Conservation (phyloP, 2,113 vertebrate species). For the Neodon shergylaensis region DNA sequence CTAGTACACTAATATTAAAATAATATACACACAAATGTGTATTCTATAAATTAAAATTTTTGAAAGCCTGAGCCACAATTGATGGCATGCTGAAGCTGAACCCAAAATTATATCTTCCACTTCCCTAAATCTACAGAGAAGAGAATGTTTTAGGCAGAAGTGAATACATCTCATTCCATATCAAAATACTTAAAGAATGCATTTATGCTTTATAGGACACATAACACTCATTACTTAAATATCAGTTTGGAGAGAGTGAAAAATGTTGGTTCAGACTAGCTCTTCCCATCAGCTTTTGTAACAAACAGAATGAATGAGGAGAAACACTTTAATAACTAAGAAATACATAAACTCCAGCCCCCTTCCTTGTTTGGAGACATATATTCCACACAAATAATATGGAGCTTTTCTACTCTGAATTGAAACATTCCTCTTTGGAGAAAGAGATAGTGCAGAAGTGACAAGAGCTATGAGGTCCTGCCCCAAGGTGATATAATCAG, state of each 20-base stretch:
- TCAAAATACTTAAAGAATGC: neutral
- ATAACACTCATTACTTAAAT: neutral
- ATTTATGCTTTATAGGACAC: neutral
- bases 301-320: neutral
- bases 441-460: neutral
- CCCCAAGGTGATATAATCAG: neutral
- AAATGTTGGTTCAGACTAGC: neutral
- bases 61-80: neutral
- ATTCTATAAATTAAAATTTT: neutral
- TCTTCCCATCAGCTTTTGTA: constrained; percentile 9
- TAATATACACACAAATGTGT: neutral
- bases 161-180: neutral
- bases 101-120: neutral
- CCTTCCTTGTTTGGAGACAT: neutral
- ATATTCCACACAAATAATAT: neutral
- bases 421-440: neutral
- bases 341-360: neutral
- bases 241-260: neutral
- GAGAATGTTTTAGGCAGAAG: neutral
- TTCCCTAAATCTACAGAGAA: neutral
- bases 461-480: neutral
- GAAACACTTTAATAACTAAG: neutral
- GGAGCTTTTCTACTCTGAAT: neutral
- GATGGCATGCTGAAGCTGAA: neutral
- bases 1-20: constrained; percentile 11